Evolutionary conservation across 2,797 vertebrate species (phyloP).

Genomic region (Pterois miles): DNA sequence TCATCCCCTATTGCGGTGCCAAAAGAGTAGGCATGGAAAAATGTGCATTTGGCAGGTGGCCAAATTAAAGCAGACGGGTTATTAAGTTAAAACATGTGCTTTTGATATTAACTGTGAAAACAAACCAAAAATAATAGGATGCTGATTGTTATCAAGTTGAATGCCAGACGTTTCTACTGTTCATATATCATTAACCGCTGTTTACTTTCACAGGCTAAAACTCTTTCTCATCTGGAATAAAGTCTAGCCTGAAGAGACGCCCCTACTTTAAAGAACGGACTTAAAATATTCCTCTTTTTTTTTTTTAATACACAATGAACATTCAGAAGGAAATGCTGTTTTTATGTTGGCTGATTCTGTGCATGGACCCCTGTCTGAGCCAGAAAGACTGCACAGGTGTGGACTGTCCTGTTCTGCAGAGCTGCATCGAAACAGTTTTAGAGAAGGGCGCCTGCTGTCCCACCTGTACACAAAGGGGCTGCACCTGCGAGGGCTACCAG

Average conservation of each 20-base stretch:
- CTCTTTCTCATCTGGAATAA: conserved; percentile 20
- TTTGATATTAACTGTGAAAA: conserved; percentile 27
- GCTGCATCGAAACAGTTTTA: conserved; percentile 89
- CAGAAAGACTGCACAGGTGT: conserved; percentile 89
- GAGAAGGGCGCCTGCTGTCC: conserved; percentile 88
- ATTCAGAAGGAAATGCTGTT: conserved; percentile 36
- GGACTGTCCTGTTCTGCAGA: conserved; percentile 84
- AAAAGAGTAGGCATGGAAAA: conserved; percentile 45
- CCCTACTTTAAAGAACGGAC: conserved; percentile 5
- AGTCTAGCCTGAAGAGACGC: conserved; percentile 32
- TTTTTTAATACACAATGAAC: conserved; percentile 70
- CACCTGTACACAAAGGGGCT: conserved; percentile 87
- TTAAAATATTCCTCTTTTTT: neutral
- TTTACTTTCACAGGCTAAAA: conserved; percentile 75
- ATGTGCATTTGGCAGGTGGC: conserved; percentile 40
- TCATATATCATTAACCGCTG: conserved; percentile 67
- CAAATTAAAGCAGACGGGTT: conserved; percentile 47
- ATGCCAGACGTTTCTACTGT: conserved; percentile 1
- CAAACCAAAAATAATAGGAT: conserved; percentile 5
- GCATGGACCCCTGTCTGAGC: conserved; percentile 33
- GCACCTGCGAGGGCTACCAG: conserved; percentile 95
- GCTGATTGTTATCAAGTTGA: conserved; percentile 24
- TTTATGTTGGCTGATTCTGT: conserved; percentile 58
- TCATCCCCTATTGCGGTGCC: conserved; percentile 23
- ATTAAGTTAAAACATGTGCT: conserved; percentile 28